Evolutionary conservation across 2,797 vertebrate species (phyloP).

Genomic region (Alfaro cultratus): DNA sequence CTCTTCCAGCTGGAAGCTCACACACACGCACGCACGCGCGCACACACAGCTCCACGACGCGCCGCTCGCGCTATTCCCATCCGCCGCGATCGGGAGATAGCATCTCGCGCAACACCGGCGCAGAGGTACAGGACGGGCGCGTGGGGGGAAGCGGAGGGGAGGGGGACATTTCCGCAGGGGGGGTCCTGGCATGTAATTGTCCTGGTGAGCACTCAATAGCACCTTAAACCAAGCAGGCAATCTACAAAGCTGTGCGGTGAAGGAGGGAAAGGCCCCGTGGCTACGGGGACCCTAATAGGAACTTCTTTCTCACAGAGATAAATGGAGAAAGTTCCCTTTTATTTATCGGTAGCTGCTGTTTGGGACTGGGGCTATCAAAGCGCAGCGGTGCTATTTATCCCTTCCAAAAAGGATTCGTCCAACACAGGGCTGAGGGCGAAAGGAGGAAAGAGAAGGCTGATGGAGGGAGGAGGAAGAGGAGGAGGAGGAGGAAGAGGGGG

Average conservation of each 20-base stretch:
- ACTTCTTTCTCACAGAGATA: constrained; percentile 91
- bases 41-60: constrained; percentile 69
- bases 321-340: constrained; percentile 91
- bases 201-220: constrained; percentile 96
- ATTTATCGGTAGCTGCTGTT: constrained; percentile 90
- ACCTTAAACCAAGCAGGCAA: constrained; percentile 98
- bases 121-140: constrained; percentile 78
- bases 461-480: constrained; percentile 25
- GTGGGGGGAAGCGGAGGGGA: constrained; percentile 76
- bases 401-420: constrained; percentile 83
- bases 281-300: constrained; percentile 93
- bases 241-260: constrained; percentile 90
- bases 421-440: constrained; percentile 83
- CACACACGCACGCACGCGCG: constrained; percentile 56
- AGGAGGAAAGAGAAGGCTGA: constrained; percentile 73
- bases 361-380: constrained; percentile 90
- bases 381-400: constrained; percentile 88
- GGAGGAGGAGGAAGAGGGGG: constrained; percentile 48
- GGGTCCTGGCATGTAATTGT: constrained; percentile 96
- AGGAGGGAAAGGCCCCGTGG: constrained; percentile 93
- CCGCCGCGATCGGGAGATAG: constrained; percentile 89
- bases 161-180: constrained; percentile 79
- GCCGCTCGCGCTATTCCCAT: constrained; percentile 85
- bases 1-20: constrained; percentile 78
- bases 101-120: constrained; percentile 89